Percentiles rank a stretch among this genome's conserved stretches.
Evolutionary conservation across 2,797 vertebrate species (phyloP).

Genomic region (Sylvia borin): DNA sequence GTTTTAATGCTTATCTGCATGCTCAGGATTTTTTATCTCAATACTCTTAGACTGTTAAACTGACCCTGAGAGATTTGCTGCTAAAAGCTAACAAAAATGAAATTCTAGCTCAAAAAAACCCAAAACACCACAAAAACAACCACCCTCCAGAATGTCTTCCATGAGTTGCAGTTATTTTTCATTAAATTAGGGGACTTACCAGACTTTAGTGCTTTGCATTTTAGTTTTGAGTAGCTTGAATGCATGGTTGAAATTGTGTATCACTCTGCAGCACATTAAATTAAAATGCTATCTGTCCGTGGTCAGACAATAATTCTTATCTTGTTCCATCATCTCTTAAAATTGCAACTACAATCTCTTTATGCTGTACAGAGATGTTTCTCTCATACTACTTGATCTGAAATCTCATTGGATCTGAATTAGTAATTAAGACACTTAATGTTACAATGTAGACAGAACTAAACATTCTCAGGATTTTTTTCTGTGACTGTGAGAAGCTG

Average conservation of each 20-base stretch:
- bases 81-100: neutral
- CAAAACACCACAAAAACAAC: neutral
- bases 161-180: neutral
- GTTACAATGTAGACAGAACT: neutral
- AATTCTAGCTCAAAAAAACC: neutral
- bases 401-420: neutral
- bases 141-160: neutral
- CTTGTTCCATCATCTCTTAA: neutral
- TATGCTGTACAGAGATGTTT: neutral
- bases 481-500: neutral
- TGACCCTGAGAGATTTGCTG: neutral
- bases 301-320: neutral
- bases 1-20: neutral
- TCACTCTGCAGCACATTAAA: neutral
- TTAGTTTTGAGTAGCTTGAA: neutral
- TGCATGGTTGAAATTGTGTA: neutral
- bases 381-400: neutral
- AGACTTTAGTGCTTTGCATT: neutral
- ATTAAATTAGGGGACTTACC: neutral
- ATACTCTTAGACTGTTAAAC: neutral
- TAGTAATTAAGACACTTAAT: neutral
- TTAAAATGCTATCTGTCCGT: neutral
- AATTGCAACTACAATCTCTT: neutral
- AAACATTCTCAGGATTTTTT: neutral
- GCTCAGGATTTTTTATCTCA: neutral